Evolutionary conservation across 2,113 vertebrate species (phyloP).

Genomic region (Macroglossus sobrinus): DNA sequence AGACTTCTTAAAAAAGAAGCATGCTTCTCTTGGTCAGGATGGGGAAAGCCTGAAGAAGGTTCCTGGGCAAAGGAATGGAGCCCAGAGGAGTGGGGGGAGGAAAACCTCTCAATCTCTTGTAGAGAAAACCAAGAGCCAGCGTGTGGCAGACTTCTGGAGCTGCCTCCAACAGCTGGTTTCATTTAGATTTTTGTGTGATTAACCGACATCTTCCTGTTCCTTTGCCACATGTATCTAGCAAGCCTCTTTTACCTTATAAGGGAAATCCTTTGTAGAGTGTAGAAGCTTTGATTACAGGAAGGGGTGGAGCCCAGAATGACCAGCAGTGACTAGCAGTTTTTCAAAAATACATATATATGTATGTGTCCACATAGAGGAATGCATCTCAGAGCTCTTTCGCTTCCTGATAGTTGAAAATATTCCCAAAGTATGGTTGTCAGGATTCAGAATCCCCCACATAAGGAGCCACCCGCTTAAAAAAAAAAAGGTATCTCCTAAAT

Average conservation of each 20-base stretch:
- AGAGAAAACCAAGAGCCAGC: slow-evolving; percentile 5
- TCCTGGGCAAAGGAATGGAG: background rate
- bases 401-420: background rate
- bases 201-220: slow-evolving; percentile 83
- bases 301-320: slow-evolving; percentile 78
- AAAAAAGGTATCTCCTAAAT: background rate
- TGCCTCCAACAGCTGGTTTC: slow-evolving; percentile 82
- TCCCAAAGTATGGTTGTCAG: background rate
- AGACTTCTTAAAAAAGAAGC: slow-evolving; percentile 10
- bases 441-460: background rate
- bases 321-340: slow-evolving; percentile 71
- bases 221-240: slow-evolving; percentile 80
- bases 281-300: slow-evolving; percentile 80
- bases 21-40: background rate
- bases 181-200: slow-evolving; percentile 82
- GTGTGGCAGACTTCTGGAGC: slow-evolving; percentile 69
- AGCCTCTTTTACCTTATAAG: slow-evolving; percentile 87
- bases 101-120: background rate
- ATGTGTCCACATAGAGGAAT: background rate
- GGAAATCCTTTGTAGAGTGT: slow-evolving; percentile 75
- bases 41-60: background rate
- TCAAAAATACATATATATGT: slow-evolving; percentile 52
- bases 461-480: background rate
- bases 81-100: background rate
- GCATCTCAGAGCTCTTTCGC: background rate